Evolutionary conservation across 2,113 vertebrate species (phyloP).

Genomic region (Rattus rattus): DNA sequence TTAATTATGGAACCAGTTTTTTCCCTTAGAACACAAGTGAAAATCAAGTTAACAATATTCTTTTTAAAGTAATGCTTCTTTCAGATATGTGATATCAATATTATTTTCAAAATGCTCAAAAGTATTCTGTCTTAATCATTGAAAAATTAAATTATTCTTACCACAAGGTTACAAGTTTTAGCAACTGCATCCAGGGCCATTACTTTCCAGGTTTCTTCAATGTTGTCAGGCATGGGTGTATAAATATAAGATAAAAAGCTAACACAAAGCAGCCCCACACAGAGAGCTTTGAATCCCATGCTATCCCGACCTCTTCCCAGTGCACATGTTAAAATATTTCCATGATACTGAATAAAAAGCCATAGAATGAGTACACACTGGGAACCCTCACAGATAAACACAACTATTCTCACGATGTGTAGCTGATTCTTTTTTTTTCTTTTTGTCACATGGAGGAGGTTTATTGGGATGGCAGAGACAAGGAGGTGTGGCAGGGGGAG

Average conservation of each 20-base stretch:
- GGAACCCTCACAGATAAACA: background rate
- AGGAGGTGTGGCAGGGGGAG: too few species aligned
- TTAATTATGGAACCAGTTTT: background rate
- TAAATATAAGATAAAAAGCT: constrained; percentile 32
- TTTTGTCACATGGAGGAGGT: too few species aligned
- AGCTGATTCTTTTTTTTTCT: background rate
- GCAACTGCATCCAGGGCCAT: background rate
- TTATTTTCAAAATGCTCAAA: background rate
- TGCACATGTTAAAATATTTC: background rate
- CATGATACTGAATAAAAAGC: background rate
- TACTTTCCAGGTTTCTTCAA: constrained; percentile 74
- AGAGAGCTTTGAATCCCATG: constrained; percentile 43
- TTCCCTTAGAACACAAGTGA: background rate
- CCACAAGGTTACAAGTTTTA: constrained; percentile 47
- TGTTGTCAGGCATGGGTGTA: background rate
- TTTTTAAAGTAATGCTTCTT: background rate
- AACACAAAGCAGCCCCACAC: constrained; percentile 11
- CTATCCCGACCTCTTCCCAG: background rate
- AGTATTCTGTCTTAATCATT: background rate
- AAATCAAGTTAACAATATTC: constrained; percentile 22
- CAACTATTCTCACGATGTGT: background rate
- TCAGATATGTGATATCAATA: background rate
- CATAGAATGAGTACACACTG: background rate
- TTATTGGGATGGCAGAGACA: too few species aligned
- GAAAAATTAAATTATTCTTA: constrained; percentile 54